These are phyloP conservation scores for Anniella stebbinsi DNA, from an alignment of 2,797 vertebrate species.

Conservation along the genomic window DNA sequence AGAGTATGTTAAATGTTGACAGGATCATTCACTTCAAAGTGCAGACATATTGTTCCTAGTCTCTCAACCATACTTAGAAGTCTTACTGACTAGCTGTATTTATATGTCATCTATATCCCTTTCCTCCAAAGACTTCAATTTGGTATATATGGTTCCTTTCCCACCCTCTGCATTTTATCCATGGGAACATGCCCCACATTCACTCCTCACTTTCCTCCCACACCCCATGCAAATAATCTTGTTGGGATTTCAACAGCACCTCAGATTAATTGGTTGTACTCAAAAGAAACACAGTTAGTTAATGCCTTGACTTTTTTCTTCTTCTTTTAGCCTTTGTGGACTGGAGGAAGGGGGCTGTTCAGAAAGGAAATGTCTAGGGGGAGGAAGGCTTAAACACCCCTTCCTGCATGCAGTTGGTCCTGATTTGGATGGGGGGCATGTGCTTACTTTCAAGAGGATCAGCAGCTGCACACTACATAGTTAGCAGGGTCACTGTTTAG, in stretches of 20 bases:
- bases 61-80: neutral
- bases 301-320: no score
- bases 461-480: no score
- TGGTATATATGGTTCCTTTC: neutral
- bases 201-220: neutral
- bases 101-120: neutral
- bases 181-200: neutral
- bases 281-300: neutral
- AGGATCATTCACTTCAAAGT: constrained; percentile 10
- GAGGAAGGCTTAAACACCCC: no score
- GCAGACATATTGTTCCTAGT: neutral
- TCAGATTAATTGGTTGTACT: neutral
- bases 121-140: neutral
- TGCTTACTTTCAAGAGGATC: no score
- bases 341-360: no score
- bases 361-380: no score
- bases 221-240: neutral
- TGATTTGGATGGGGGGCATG: no score
- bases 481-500: no score
- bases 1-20: constrained; percentile 16
- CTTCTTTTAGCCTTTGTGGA: no score
- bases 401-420: no score
- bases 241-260: neutral
- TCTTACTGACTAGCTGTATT: neutral
- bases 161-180: neutral